A percentile compares a stretch with the other conserved stretches of the same genome.
Evolutionary conservation across 2,113 vertebrate species (phyloP).

Genomic region (Choloepus hoffmanni): DNA sequence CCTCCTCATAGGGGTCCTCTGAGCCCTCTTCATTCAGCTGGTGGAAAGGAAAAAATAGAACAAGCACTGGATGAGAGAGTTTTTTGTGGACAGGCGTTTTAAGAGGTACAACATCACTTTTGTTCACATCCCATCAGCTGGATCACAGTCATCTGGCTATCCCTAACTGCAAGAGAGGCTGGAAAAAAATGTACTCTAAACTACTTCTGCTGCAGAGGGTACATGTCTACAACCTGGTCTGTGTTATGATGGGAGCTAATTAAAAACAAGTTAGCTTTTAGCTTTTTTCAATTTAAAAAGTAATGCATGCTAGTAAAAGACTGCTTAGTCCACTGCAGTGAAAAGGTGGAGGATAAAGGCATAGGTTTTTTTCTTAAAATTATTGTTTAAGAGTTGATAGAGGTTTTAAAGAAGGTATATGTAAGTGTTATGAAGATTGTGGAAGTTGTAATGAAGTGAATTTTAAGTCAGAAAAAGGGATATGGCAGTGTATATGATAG

Average conservation of each 20-base stretch:
- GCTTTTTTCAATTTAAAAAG: background rate
- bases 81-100: background rate
- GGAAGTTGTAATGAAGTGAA: background rate
- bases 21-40: background rate
- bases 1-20: background rate
- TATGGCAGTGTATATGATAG: background rate
- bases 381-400: background rate
- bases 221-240: background rate
- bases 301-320: background rate
- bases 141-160: background rate
- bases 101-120: background rate
- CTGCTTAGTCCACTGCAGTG: background rate
- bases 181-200: background rate
- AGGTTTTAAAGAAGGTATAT: background rate
- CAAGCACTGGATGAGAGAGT: background rate
- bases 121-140: background rate
- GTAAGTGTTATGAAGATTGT: slow-evolving; percentile 27
- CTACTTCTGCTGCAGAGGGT: background rate
- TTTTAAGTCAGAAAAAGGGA: slow-evolving; percentile 39
- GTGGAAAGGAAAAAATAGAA: background rate
- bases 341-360: background rate
- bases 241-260: background rate
- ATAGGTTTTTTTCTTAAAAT: background rate
- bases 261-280: background rate
- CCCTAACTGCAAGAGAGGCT: background rate